phyloP scores from a whole-genome alignment of 2,113 vertebrate genomes.

The Marcusenius ussheri region DNA sequence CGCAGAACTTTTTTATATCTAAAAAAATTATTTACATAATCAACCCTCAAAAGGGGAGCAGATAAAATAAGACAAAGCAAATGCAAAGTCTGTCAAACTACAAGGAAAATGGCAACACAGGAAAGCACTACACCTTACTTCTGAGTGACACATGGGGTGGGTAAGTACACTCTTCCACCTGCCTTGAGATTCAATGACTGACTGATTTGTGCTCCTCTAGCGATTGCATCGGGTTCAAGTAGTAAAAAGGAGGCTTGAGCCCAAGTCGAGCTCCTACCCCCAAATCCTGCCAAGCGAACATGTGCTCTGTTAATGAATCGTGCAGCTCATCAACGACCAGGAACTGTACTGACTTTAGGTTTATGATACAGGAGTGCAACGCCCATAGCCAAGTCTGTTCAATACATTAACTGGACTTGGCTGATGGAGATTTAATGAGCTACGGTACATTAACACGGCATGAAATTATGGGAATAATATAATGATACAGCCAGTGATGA shows the following conservation, averaged over 20 bases:
- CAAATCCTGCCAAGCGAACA: constrained; percentile 4
- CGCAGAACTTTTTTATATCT: constrained; percentile 48
- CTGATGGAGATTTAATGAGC: constrained; percentile 1
- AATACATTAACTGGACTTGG: not conserved
- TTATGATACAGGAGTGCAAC: not conserved
- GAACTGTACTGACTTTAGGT: not conserved
- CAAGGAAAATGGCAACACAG: not conserved
- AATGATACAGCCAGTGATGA: constrained; percentile 13
- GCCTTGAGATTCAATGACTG: not conserved
- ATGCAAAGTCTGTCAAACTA: not conserved
- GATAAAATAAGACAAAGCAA: constrained; percentile 7
- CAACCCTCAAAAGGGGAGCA: constrained; percentile 22
- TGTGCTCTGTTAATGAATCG: not conserved
- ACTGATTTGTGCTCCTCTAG: not conserved
- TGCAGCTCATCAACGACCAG: not conserved
- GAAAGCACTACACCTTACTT: not conserved
- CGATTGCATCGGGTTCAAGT: not conserved
- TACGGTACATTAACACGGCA: constrained; percentile 3
- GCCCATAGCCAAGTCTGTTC: not conserved
- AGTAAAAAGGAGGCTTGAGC: not conserved
- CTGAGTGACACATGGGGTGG: not conserved
- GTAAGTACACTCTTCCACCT: not conserved
- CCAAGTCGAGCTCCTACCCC: not conserved
- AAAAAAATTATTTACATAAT: constrained; percentile 64
- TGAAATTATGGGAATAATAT: not conserved